Base-by-base conservation (phyloP, 2,113 vertebrate genomes). In the Tetraodon nigroviridis region DNA sequence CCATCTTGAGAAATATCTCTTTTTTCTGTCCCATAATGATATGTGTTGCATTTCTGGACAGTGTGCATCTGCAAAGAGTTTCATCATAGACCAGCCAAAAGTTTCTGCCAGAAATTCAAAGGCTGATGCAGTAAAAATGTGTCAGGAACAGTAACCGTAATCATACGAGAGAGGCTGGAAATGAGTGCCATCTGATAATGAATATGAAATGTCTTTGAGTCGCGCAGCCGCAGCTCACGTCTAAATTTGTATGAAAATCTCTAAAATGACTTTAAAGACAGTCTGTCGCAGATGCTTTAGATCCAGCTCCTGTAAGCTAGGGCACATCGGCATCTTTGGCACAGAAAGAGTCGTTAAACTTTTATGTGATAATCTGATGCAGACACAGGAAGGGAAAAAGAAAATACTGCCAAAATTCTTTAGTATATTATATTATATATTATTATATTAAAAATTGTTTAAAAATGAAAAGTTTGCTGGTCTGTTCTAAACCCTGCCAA, bases 201-300 rank as follows among this genome's bases (percentile, higher is more conserved):
- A 78, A 58, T 67, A 57, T 57, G 68, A 66, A 69, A 82, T 46
- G 45, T 42, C 65, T 71, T 54, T 52, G 51, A 74, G 56, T 58
- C 46, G 61, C 49, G 50, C 61, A 72, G 52, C 24, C 59, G 55
- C 59, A 64, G 59, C 71, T 58, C 49, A 6, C 20, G 49, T 49
- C 52, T 55, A 74, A 81, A 77, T 76, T 75, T 64, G 37, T 56
- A 69, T 19, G n/a, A 55, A 76, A 78, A 67, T 61, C 67, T 74
- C 32, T 4, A 24, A 67, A 68, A 76, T 74, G 67, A 78, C 51
- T 73, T 73, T 61, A 64, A 76, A 71, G 61, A 63, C 50, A 72
- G 55, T 62, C 52, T 55, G 61, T 70, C 69, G 59, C 67, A 76
- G 54, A 71, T 56, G 61, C 70, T 61, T 27, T 50, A 58, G 27